Evolutionary conservation across 2,113 vertebrate species (phyloP), one percentile per base, ranked within the genome.

Genomic region (Melanerpes formicivorus): DNA sequence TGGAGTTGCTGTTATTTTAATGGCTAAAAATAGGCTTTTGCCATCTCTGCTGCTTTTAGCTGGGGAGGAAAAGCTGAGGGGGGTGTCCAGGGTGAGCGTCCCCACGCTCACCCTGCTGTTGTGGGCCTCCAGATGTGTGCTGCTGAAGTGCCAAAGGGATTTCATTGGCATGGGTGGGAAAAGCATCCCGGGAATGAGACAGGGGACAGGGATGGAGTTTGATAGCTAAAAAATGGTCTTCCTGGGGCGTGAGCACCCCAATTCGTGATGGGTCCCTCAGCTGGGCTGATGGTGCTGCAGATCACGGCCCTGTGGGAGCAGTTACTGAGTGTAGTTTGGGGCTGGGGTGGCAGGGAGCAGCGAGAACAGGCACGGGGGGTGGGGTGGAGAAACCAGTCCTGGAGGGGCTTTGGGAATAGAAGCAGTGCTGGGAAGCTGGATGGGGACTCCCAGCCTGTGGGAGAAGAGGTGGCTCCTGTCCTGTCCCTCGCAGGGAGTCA

Each of bases 71-170:
- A 80, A 90, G 40, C 55, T 5, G 2, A 26, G 14, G 71, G 52
- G 40, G 42, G 37, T 17, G 14, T 23, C 63, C 25, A 18, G 37
- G 62, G 18, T 0, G 7, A 78, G 63, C 1, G 2, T 73, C 40
- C 65, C 62, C 34, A 1, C 0, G 9, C 11, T 56, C 32, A 26
- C 59, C 59, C 55, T 0, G 0, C 11, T 23, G 34, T 55, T 0
- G 0, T 9, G 48, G 19, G 64, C 48, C 42, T 55, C 60, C 73
- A 62, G 54, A 72, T 66, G 22, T 1, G 2, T 42, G 26, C 48
- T 22, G 48, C 48, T 50, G 48, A 22, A 5, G 22, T 30, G 64
- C 66, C 56, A 16, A 63, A 66, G 60, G 12, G 78, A 63, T 91
- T 64, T 32, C 14, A 62, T 22, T 40, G 48, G 73, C 42, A 48